Conservation (phyloP, 53 echinoderm and acorn worm species). For the Paelopatides confundens region DNA sequence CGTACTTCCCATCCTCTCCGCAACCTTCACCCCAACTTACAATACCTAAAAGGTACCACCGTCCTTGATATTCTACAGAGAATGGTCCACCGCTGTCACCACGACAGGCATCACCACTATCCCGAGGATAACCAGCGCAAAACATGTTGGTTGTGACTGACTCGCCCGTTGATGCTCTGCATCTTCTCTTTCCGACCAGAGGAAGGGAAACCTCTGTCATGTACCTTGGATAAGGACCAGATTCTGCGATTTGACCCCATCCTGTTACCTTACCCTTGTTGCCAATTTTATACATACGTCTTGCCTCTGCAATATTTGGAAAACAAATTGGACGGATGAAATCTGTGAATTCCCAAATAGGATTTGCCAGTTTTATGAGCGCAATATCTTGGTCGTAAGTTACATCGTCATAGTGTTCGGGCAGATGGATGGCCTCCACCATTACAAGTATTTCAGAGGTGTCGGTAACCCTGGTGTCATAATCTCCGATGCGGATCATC, state of each 20-base stretch:
- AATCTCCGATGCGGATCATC: constrained; percentile 80
- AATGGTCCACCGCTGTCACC: constrained; percentile 98
- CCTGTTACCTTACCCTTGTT: constrained; percentile 65
- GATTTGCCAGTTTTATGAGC: constrained; percentile 63
- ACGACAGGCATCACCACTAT: constrained; percentile 76
- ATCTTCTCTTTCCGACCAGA: constrained; percentile 52
- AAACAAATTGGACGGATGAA: constrained; percentile 86
- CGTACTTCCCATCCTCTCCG: constrained; percentile 79
- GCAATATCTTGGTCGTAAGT: constrained; percentile 85
- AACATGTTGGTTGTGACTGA: constrained; percentile 81
- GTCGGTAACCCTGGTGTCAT: constrained; percentile 64
- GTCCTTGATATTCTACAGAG: constrained; percentile 48
- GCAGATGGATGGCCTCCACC: constrained; percentile 52
- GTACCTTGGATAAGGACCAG: constrained; percentile 70
- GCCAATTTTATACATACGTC: constrained; percentile 42
- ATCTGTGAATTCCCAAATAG: constrained; percentile 61
- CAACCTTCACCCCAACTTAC: constrained; percentile 98
- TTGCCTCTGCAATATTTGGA: constrained; percentile 50
- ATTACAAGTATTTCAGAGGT: constrained; percentile 41
- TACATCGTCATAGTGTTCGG: constrained; percentile 49
- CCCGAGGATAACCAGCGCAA: constrained; percentile 82
- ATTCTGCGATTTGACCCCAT: constrained; percentile 79
- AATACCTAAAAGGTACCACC: constrained; percentile 84
- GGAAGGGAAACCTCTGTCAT: constrained; percentile 76
- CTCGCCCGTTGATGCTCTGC: constrained; percentile 53